Evolutionary conservation across 2,888 invertebrate species (phyloP).

Genomic region (Drosophila gaucha): DNA sequence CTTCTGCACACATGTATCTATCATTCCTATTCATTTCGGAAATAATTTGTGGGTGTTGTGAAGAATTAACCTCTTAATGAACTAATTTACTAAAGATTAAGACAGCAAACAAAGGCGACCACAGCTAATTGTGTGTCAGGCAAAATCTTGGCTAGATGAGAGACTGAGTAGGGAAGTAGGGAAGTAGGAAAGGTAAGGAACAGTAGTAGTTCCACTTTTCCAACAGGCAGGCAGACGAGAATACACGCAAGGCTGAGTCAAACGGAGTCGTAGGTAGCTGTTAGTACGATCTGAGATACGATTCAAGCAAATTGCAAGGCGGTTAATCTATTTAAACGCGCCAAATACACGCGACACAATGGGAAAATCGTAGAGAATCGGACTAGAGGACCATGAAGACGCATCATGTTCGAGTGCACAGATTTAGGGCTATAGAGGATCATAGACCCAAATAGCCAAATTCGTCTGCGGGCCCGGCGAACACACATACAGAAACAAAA

Average conservation of each 20-base stretch:
- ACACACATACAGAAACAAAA: constrained; percentile 59
- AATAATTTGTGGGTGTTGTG: constrained; percentile 84
- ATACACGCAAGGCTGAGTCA: constrained; percentile 48
- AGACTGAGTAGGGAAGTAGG: constrained; percentile 7
- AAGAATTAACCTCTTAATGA: constrained; percentile 85
- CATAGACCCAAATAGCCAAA: constrained; percentile 66
- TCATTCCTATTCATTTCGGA: constrained; percentile 5
- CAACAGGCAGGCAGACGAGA: constrained; percentile 7
- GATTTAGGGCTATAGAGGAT: constrained; percentile 78
- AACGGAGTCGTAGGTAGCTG: constrained; percentile 38
- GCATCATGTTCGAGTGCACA: constrained; percentile 72
- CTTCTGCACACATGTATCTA: constrained; percentile 15
- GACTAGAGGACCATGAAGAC: constrained; percentile 9
- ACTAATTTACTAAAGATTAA: constrained; percentile 85
- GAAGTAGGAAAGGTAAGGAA: background rate
- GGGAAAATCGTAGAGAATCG: constrained; percentile 30
- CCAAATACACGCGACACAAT: constrained; percentile 81
- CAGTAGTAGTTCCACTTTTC: background rate
- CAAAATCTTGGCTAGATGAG: too few relatives aligned
- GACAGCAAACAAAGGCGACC: constrained; percentile 67
- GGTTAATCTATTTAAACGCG: constrained; percentile 85
- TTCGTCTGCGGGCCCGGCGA: too few relatives aligned
- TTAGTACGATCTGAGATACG: constrained; percentile 67
- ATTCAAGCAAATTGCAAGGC: constrained; percentile 84
- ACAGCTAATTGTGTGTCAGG: constrained; percentile 64